Evolutionary conservation across 2,888 invertebrate genomes (phyloP), one percentile per base, ranked within the genome.

Genomic region (Chaitophorus viminalis): DNA sequence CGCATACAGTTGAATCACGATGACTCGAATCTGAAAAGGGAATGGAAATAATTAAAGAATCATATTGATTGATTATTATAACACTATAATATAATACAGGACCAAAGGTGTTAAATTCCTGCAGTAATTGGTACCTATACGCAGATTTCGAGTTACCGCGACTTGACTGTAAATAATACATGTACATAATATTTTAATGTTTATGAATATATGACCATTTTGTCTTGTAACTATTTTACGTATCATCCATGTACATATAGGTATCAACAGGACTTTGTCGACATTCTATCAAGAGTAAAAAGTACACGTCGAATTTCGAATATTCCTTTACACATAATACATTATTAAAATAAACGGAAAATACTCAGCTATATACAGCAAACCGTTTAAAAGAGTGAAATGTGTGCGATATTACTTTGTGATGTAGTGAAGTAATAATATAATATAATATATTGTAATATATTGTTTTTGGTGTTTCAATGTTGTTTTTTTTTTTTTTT

Each of bases 401-500:
- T 52, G n/a, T 82, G 54, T 72, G 54, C 39, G 14, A n/a, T n/a
- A 29, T 46, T 46, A 46, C 11, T 72, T 82, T 74, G 70, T 54
- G 78, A 78, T 70, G 52, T 77, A 77, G 85, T 78, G 54, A 70
- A 77, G 70, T 72, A 33, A 70, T 85, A 78, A 36, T 52, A n/a
- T n/a, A 52, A 11, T 52, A 65, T 25, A 65, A 21, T 65, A 65
- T 65, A 75, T 25, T 75, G 9, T 25, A n/a, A 76, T 76, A 77
- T 75, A 65, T 84, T 60, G 52, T 77, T 77, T 84, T 86, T 78
- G 52, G 77, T 70, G 78, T 78, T 86, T 86, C 70, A 68, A 46
- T 84, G 65, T 31, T 77, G 46, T 70, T 85, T 77, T 68, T 46
- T 70, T 70, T 36, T 52, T 5, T 33, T 82, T 82, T 83, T 74